Conservation (phyloP, 1,140 invertebrate species). For the Drosophila kohkoa region DNA sequence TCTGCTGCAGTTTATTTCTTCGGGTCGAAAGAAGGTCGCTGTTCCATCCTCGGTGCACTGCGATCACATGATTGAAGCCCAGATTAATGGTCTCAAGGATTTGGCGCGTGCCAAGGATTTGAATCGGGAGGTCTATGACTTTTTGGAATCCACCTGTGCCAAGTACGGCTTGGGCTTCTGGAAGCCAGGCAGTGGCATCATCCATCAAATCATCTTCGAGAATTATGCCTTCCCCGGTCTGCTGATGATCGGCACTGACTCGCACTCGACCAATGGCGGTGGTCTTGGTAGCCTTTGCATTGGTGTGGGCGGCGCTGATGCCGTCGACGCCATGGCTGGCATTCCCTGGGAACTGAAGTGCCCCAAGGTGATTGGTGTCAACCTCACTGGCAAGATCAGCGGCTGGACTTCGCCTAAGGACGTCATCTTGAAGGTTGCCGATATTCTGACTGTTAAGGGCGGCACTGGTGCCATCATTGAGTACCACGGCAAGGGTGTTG, state of each 20-base stretch:
- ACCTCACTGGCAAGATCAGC: slow-evolving; percentile 96
- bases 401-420: slow-evolving; percentile 99
- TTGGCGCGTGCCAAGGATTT: slow-evolving; percentile 96
- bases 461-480: slow-evolving; percentile 99
- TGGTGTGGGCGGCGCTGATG: slow-evolving; percentile 90
- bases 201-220: slow-evolving; percentile 99
- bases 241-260: slow-evolving; percentile 99
- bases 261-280: slow-evolving; percentile 99
- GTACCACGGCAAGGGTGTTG: slow-evolving; percentile 98
- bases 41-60: slow-evolving; percentile 99
- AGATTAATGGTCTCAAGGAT: slow-evolving; percentile 95
- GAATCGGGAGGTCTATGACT: slow-evolving; percentile 99
- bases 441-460: slow-evolving; percentile 95
- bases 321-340: slow-evolving; percentile 99
- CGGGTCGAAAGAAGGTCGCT: slow-evolving; percentile 96
- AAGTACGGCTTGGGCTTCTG: slow-evolving; percentile 99
- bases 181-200: slow-evolving; percentile 99
- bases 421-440: slow-evolving; percentile 98
- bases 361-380: slow-evolving; percentile 99
- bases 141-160: slow-evolving; percentile 96
- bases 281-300: slow-evolving; percentile 99
- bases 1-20: slow-evolving; percentile 99
- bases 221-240: slow-evolving; percentile 99
- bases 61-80: slow-evolving; percentile 99
- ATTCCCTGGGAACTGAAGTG: slow-evolving; percentile 99